A percentile compares a stretch with the other conserved stretches of the same genome.
phyloP scores from a whole-genome alignment of 2,888 invertebrate species.

The Erebia palarica region DNA sequence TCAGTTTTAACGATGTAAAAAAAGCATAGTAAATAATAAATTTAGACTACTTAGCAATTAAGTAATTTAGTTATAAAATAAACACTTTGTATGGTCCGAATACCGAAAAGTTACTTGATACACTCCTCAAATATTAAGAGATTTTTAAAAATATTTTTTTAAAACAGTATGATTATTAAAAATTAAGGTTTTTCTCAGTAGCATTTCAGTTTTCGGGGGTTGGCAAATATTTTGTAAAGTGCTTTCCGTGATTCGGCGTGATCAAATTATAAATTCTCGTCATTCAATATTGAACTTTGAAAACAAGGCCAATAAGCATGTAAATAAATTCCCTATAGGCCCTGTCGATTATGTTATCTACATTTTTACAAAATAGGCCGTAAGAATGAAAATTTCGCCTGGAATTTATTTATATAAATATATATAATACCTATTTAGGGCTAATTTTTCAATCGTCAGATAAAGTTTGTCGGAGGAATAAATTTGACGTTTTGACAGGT shows the following conservation, averaged over 20 bases:
- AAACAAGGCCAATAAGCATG: conserved; percentile 15
- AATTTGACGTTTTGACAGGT: no score
- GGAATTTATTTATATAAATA: conserved; percentile 36
- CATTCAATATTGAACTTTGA: conserved; percentile 18
- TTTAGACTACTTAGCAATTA: conserved; percentile 15
- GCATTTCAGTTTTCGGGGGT: neutral
- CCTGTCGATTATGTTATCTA: conserved; percentile 33
- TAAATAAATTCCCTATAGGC: conserved; percentile 16
- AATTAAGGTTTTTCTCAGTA: neutral
- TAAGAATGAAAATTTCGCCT: conserved; percentile 27
- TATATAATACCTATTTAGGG: conserved; percentile 23
- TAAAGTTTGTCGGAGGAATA: no score
- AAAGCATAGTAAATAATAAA: conserved; percentile 11
- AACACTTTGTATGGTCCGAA: neutral
- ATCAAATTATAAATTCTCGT: conserved; percentile 18
- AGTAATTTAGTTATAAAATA: conserved; percentile 8
- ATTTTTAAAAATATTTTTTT: neutral
- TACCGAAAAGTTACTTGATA: neutral
- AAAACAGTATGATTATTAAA: neutral
- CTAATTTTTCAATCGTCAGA: no score
- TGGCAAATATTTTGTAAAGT: neutral
- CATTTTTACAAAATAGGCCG: conserved; percentile 36
- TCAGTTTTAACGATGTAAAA: neutral
- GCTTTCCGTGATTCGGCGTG: conserved; percentile 5
- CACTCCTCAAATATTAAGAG: neutral